Evolutionary conservation across 2,113 vertebrate genomes (phyloP), one percentile per base, ranked within the genome.

Genomic region (Saguinus imperator): DNA sequence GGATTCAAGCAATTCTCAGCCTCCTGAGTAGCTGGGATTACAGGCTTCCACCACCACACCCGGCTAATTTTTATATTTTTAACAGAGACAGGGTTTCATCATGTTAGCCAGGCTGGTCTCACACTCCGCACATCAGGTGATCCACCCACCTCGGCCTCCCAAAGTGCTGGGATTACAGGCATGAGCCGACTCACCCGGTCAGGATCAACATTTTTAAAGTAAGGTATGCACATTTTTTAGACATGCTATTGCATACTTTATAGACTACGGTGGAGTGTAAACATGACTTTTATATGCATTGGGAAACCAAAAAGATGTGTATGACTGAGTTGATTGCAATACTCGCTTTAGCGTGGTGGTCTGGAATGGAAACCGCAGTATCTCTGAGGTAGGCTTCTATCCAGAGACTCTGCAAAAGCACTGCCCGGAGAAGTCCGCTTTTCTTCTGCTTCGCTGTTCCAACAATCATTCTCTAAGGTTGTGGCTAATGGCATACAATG

Each of bases 401-500:
- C 89, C 29, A 13, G 40, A 90, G 70, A 83, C 50, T 20, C 21
- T 2, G 29, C 64, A 21, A 12, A 73, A n/a, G 35, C 1, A 11
- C 7, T 17, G 16, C 3, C 32, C 14, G 0, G 23, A 52, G 20
- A 27, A 32, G 37, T 11, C 40, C 1, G 18, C 13, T 72, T 55
- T 37, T 55, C 27, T 52, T 55, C 37, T 64, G n/a, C 27, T 77
- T 32, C 12, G 32, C 58, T 29, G 6, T 17, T 50, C 64, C 27
- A 10, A 2, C 1, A 0, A 7, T 17, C 27, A 75, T 48, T 73
- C 18, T 61, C 5, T 37, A 64, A 45, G 11, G 68, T 14, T 0
- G 1, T 1, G n/a, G 25, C 3, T 35, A 9, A 11, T 0, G n/a
- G 68, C 29, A 43, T 83, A n/a, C 43, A 23, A 4, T 0, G 3